Percentiles rank a stretch among this genome's conserved stretches.
phyloP scores from a whole-genome alignment of 2,113 vertebrate species.

The Colistium nudipinnis region DNA sequence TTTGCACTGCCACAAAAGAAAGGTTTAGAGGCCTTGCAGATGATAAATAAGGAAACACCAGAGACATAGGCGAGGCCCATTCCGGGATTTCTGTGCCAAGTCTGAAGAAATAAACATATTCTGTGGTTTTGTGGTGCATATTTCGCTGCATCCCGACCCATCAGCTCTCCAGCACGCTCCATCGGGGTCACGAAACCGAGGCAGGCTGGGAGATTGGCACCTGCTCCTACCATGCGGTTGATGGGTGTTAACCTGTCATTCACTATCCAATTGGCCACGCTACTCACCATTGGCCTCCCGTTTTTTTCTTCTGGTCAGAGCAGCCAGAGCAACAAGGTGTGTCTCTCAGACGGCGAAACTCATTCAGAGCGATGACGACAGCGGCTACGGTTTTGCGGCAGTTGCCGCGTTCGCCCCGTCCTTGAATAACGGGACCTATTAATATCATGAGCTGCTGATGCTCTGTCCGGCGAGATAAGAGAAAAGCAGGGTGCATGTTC shows the following conservation, averaged over 20 bases:
- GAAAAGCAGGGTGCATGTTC: constrained; percentile 78
- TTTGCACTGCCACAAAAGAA: neutral
- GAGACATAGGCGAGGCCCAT: neutral
- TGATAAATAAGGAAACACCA: constrained; percentile 1
- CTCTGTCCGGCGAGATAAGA: constrained; percentile 77
- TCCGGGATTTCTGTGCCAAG: neutral
- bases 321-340: constrained; percentile 20
- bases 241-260: constrained; percentile 67
- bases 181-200: constrained; percentile 51
- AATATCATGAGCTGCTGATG: constrained; percentile 64
- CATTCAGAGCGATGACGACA: constrained; percentile 51
- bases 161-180: constrained; percentile 50
- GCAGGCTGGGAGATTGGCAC: constrained; percentile 65
- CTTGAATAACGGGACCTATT: constrained; percentile 65
- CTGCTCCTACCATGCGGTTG: constrained; percentile 52
- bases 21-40: neutral
- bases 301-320: constrained; percentile 38
- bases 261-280: constrained; percentile 42
- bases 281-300: constrained; percentile 32
- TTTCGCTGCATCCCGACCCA: constrained; percentile 45
- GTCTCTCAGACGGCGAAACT: constrained; percentile 28
- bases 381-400: constrained; percentile 22
- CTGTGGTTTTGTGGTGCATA: constrained; percentile 27
- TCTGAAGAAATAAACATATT: constrained; percentile 17
- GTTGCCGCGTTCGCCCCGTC: constrained; percentile 67